Evolutionary conservation across 64 coral and sea anemone genomes (phyloP).

Genomic region (Astreopora myriophthalma): DNA sequence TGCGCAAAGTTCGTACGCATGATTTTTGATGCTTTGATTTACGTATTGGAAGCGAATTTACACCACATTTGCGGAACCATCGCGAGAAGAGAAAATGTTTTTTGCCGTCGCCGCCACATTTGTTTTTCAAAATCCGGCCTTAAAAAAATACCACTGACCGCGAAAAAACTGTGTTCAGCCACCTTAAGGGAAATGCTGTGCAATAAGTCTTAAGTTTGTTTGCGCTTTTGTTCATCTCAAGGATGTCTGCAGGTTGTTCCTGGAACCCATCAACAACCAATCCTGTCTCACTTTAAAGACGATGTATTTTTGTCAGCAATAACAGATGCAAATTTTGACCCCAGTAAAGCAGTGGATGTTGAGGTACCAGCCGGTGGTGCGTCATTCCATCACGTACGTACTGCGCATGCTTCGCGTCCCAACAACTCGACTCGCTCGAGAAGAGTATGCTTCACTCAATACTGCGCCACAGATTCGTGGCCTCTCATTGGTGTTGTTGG

Average conservation of each 20-base stretch:
- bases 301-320: constrained; percentile 50
- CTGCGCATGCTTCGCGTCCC: constrained; percentile 36
- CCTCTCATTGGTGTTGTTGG: constrained; percentile 54
- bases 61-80: too few relatives aligned
- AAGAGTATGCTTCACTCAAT: constrained; percentile 52
- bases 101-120: too few relatives aligned
- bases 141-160: too few relatives aligned
- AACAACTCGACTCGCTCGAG: constrained; percentile 26
- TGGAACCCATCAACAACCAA: constrained; percentile 43
- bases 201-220: not conserved
- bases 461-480: constrained; percentile 55
- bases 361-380: constrained; percentile 53
- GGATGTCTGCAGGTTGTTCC: constrained; percentile 68
- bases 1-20: too few relatives aligned
- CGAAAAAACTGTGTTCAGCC: too few relatives aligned
- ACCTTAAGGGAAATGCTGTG: not conserved
- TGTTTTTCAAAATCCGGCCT: too few relatives aligned
- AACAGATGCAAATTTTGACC: constrained; percentile 31
- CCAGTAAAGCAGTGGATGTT: constrained; percentile 40
- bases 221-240: not conserved
- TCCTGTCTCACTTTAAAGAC: constrained; percentile 44
- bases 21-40: too few relatives aligned
- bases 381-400: constrained; percentile 53
- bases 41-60: too few relatives aligned
- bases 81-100: too few relatives aligned